phyloP scores from a whole-genome alignment of 1,140 invertebrate genomes.

The Drosophila persimilis region DNA sequence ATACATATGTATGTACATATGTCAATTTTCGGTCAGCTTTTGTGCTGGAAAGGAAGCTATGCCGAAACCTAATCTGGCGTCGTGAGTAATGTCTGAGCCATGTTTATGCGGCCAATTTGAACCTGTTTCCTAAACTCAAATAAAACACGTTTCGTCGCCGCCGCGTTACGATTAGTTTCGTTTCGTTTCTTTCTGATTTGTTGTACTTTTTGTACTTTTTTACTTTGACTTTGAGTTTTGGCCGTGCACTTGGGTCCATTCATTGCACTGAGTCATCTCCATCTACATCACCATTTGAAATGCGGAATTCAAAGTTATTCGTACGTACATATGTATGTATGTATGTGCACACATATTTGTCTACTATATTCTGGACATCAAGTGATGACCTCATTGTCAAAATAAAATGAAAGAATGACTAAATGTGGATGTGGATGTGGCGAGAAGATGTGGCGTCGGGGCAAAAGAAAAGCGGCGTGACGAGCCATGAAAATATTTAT shows the following conservation, averaged over 20 bases:
- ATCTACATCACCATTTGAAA: constrained; percentile 20
- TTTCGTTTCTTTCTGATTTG: constrained; percentile 6
- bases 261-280: constrained; percentile 41
- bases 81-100: constrained; percentile 30
- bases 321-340: neutral
- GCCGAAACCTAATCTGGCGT: constrained; percentile 7
- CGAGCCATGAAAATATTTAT: constrained; percentile 20
- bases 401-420: constrained; percentile 9
- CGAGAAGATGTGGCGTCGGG: no score
- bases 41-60: constrained; percentile 2
- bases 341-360: neutral
- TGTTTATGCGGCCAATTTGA: constrained; percentile 34
- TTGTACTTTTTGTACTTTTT: constrained; percentile 1
- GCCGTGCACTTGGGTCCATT: constrained; percentile 30
- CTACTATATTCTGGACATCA: no score
- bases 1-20: constrained; percentile 16
- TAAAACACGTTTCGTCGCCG: no score
- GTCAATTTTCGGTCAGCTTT: neutral
- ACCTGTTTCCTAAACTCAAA: constrained; percentile 64
- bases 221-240: constrained; percentile 14
- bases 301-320: constrained; percentile 52
- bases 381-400: constrained; percentile 46
- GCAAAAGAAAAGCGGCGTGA: constrained; percentile 3
- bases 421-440: no score
- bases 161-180: constrained; percentile 30